Evolutionary conservation across 2,113 vertebrate species (phyloP).

Genomic region (Protomyctophum bolini): DNA sequence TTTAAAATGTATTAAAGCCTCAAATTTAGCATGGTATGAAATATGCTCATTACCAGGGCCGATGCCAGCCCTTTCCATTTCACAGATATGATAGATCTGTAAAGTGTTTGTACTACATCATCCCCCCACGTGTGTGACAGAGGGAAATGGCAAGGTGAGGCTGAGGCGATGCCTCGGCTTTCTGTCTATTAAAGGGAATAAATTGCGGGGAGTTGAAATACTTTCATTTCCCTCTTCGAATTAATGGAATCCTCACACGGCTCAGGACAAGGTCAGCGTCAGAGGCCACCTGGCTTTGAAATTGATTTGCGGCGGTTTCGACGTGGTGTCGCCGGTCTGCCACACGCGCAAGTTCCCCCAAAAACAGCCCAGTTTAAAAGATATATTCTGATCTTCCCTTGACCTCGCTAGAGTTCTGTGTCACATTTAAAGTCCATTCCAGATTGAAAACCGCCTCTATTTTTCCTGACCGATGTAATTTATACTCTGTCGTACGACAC

Average conservation of each 20-base stretch:
- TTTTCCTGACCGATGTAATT: no score
- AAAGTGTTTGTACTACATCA: conserved; percentile 31
- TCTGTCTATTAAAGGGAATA: conserved; percentile 54
- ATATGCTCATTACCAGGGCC: conserved; percentile 41
- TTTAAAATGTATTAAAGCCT: conserved; percentile 39
- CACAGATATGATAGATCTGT: conserved; percentile 33
- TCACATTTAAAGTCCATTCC: no score
- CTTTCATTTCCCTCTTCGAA: conserved; percentile 20
- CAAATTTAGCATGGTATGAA: conserved; percentile 14
- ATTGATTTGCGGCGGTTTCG: conserved; percentile 65
- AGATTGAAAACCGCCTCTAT: no score
- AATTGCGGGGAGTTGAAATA: conserved; percentile 55
- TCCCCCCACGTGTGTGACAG: conserved; percentile 29
- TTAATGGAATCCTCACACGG: conserved; percentile 61
- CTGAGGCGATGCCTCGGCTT: conserved; percentile 29
- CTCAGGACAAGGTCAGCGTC: conserved; percentile 60
- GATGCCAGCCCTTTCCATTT: conserved; percentile 29
- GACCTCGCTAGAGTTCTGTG: no score
- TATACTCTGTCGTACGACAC: no score
- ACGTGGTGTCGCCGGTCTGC: no score
- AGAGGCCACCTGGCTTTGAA: conserved; percentile 55
- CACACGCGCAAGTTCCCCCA: no score
- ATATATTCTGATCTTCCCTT: no score
- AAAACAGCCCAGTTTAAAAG: no score
- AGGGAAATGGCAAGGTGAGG: conserved; percentile 3